Evolutionary conservation across 2,797 vertebrate genomes (phyloP), one percentile per base, ranked within the genome.

Genomic region (Orientallactaga sibirica): DNA sequence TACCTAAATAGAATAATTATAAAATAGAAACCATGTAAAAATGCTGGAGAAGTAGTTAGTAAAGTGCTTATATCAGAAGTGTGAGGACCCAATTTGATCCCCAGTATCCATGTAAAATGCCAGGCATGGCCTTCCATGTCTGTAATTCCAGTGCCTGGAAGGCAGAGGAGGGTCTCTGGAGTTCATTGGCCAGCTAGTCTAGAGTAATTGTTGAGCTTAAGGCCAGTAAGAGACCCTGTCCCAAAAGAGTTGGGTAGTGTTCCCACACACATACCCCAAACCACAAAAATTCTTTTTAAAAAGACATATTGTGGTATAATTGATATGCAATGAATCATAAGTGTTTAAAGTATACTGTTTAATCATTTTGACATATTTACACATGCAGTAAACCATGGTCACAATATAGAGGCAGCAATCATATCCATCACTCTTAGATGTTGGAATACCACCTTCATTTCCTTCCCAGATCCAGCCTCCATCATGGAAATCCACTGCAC

Each of bases 1-100:
- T 86, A 48, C 27, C 27, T 48, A 25, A 68, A 52, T 77, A 61
- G 64, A 22, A 43, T 84, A 48, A n/a, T 84, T 84, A 84, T 68
- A 29, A 84, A 91, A 91, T 84, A 58, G 84, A 91, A 43, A 48
- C 58, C n/a, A 81, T 11, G 25, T 58, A 14, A 77, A 48, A 48
- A 48, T 48, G 48, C 48, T 48, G 48, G 48, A 48, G 48, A 48
- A 10, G 48, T 48, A 48, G 48, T 48, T 48, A 48, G 48, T 48
- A 48, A 48, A 8, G 48, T 48, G 48, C 5, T 6, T 48, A 48
- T 7, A 48, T 48, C 48, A 48, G 48, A 48, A 48, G 48, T 48
- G 48, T 48, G 48, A 48, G 48, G 48, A 48, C 48, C 48, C 5
- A 48, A 9, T 48, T 48, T 48, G 48, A 48, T 48, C 48, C 48